phyloP scores from a whole-genome alignment of 2,113 vertebrate genomes.

The Sturnira hondurensis region DNA sequence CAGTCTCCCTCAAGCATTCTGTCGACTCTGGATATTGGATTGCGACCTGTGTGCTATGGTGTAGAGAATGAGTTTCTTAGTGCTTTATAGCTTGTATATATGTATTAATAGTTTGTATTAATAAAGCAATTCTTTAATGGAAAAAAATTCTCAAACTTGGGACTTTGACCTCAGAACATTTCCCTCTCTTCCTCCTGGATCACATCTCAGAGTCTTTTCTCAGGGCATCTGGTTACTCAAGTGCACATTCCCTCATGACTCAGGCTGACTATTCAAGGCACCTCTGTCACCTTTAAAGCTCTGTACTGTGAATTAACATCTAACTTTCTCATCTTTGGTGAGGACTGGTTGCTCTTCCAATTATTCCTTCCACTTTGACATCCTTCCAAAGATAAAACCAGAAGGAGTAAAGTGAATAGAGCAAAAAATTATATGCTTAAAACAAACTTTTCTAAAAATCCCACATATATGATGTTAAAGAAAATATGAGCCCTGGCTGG shows the following conservation, averaged over 20 bases:
- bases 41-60: slow-evolving; percentile 71
- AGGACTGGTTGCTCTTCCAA: neutral
- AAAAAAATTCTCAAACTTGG: neutral
- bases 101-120: slow-evolving; percentile 46
- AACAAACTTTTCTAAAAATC: neutral
- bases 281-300: neutral
- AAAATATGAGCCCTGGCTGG: too few relatives aligned
- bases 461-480: neutral
- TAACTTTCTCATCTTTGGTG: neutral
- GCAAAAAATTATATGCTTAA: neutral
- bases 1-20: slow-evolving; percentile 76
- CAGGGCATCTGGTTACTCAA: neutral
- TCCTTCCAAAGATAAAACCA: neutral
- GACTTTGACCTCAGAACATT: neutral
- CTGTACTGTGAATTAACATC: neutral
- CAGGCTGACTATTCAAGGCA: neutral
- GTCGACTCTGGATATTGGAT: slow-evolving; percentile 79
- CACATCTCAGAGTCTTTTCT: neutral
- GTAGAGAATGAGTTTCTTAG: slow-evolving; percentile 46
- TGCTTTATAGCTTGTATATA: too few relatives aligned
- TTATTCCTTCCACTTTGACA: neutral
- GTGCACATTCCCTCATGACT: neutral
- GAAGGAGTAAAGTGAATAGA: neutral
- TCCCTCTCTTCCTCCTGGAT: neutral
- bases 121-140: slow-evolving; percentile 71